Evolutionary conservation across 1,140 invertebrate species (phyloP).

Genomic region (Nomia melanderi): DNA sequence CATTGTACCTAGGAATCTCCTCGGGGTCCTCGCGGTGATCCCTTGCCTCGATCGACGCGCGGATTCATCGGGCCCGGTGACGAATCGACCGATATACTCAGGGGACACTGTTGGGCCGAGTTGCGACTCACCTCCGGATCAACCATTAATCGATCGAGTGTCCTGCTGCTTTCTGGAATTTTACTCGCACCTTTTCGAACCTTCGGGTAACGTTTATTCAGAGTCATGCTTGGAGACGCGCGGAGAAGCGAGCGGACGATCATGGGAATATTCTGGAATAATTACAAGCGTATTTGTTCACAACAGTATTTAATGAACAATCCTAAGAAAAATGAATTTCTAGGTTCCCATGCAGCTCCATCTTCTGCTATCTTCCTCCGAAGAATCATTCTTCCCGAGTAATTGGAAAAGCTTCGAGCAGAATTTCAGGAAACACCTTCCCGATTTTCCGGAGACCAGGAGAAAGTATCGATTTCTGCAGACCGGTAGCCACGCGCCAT

Average conservation of each 20-base stretch:
- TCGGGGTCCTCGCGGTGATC: conserved; percentile 60
- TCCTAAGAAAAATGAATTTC: no score
- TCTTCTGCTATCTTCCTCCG: no score
- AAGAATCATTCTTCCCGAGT: neutral
- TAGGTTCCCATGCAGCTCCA: no score
- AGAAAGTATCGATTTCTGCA: neutral
- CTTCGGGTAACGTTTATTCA: neutral
- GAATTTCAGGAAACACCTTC: no score
- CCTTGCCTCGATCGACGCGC: conserved; percentile 31
- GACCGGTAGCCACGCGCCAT: conserved; percentile 41
- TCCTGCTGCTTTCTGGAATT: neutral
- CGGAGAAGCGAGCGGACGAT: no score
- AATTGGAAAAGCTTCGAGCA: neutral
- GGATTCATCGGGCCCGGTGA: conserved; percentile 32
- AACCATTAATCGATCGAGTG: conserved; percentile 10
- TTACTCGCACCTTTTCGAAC: neutral
- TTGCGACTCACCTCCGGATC: conserved; percentile 18
- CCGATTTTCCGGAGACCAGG: no score
- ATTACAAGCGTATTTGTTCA: no score
- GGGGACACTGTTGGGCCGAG: conserved; percentile 23
- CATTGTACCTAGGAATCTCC: conserved; percentile 54
- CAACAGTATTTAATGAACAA: no score
- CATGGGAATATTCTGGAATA: no score
- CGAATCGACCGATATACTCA: conserved; percentile 51
- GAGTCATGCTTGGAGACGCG: no score